These are phyloP conservation scores for Apotomis betuletana DNA, from an alignment of 2,888 invertebrate genomes.

Conservation along the genomic window DNA sequence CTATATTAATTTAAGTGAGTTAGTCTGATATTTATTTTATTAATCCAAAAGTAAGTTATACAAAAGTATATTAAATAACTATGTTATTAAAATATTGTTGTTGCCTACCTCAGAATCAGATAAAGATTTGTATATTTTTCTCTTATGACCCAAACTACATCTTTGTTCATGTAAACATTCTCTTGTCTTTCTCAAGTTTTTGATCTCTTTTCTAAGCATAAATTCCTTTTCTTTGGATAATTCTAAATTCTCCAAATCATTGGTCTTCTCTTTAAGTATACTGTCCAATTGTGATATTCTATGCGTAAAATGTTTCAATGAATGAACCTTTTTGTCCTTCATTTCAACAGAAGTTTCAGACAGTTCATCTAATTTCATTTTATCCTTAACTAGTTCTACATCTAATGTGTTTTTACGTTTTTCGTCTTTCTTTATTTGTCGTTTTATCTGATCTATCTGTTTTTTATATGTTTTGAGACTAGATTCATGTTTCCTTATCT, in stretches of 20 bases:
- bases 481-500: constrained; percentile 88
- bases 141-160: constrained; percentile 88
- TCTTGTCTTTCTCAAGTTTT: constrained; percentile 89
- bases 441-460: constrained; percentile 89
- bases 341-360: constrained; percentile 79
- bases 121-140: constrained; percentile 88
- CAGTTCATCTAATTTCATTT: constrained; percentile 79
- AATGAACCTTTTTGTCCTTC: constrained; percentile 83
- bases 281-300: constrained; percentile 87
- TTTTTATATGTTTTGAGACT: constrained; percentile 89
- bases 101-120: constrained; percentile 85
- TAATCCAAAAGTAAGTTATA: too few relatives aligned
- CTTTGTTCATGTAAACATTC: constrained; percentile 91
- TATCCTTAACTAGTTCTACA: constrained; percentile 84
- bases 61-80: background rate
- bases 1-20: too few relatives aligned
- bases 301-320: constrained; percentile 85
- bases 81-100: background rate
- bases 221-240: constrained; percentile 85
- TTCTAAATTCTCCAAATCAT: constrained; percentile 85
- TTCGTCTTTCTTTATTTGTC: constrained; percentile 89
- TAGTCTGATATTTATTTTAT: too few relatives aligned
- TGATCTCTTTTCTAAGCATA: constrained; percentile 89
- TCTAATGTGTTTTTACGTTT: constrained; percentile 88
- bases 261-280: constrained; percentile 87